Conservation (phyloP, 2,888 invertebrate genomes). For the Apodemia duryi region DNA sequence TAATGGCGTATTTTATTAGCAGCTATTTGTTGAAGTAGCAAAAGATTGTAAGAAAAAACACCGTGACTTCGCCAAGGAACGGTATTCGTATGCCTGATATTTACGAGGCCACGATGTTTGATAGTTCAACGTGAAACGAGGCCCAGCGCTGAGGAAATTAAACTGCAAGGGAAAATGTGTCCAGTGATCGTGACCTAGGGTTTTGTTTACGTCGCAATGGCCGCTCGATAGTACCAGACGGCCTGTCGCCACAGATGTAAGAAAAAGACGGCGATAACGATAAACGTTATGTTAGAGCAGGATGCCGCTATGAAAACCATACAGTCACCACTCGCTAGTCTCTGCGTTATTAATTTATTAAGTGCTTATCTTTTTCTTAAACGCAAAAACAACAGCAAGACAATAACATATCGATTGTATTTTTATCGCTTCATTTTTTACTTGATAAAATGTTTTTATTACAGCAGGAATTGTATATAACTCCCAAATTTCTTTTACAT, state of each 20-base stretch:
- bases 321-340: conserved; percentile 35
- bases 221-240: conserved; percentile 68
- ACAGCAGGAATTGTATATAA: too few species aligned
- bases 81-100: conserved; percentile 37
- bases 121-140: conserved; percentile 28
- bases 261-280: conserved; percentile 55
- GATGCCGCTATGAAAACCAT: conserved; percentile 43
- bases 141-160: conserved; percentile 26
- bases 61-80: conserved; percentile 30
- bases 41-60: not conserved
- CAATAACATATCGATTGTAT: not conserved
- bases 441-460: too few species aligned
- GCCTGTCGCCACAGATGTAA: conserved; percentile 71
- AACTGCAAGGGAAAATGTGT: conserved; percentile 57
- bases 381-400: not conserved
- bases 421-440: not conserved
- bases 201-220: conserved; percentile 64
- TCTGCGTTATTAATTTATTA: not conserved
- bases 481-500: too few species aligned
- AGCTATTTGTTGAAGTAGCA: not conserved
- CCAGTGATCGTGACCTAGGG: conserved; percentile 68
- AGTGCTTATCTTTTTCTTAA: not conserved
- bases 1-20: not conserved
- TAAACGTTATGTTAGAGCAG: conserved; percentile 48
- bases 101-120: conserved; percentile 30